A percentile compares a stretch with the other conserved stretches of the same genome.
Conservation (phyloP, 2,113 vertebrate species). For the Passerina amoena region DNA sequence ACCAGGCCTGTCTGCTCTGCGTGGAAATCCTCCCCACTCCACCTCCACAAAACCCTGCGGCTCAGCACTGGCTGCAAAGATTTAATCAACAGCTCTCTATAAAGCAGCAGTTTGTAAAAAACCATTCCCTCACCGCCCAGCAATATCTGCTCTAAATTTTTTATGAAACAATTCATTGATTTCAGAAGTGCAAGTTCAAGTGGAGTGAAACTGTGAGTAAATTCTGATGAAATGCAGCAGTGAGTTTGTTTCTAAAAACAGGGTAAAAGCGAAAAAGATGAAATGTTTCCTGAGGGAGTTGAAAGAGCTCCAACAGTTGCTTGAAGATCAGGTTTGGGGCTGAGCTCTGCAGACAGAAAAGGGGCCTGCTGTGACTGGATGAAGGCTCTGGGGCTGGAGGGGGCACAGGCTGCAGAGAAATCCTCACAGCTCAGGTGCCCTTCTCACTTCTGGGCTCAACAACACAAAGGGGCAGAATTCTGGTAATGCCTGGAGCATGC, state of each 20-base stretch:
- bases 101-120: not conserved
- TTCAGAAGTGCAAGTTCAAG: not conserved
- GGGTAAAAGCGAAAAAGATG: not conserved
- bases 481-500: fast-evolving
- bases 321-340: not conserved
- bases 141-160: not conserved
- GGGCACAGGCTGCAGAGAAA: not conserved
- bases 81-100: not conserved
- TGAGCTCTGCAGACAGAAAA: not conserved
- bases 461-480: not conserved
- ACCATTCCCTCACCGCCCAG: not conserved
- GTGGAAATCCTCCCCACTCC: not conserved
- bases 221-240: not conserved
- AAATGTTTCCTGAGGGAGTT: not conserved
- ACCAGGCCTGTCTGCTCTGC: not conserved
- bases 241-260: not conserved
- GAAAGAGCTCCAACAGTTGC: not conserved
- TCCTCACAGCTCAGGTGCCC: not conserved
- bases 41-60: not conserved
- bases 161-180: not conserved
- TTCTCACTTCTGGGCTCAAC: not conserved
- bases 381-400: not conserved
- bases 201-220: not conserved
- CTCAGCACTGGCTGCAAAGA: not conserved
- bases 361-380: not conserved